Percentiles rank a stretch among this genome's conserved stretches.
phyloP scores from a whole-genome alignment of 1,140 invertebrate species.

The Parasteatoda tepidariorum region DNA sequence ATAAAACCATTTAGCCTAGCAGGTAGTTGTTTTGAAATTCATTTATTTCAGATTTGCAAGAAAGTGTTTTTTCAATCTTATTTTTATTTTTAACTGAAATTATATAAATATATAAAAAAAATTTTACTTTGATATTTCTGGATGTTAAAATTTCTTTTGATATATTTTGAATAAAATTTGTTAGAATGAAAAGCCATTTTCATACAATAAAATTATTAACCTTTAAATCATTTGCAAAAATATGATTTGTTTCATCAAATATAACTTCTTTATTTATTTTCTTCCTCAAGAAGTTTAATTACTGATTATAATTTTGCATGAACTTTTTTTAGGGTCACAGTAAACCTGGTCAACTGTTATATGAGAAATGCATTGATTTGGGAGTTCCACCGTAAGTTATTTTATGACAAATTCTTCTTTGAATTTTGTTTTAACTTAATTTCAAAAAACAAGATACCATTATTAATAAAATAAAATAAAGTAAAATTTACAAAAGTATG shows the following conservation, averaged over 20 bases:
- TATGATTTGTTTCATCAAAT: neutral
- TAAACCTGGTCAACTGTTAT: conserved; percentile 77
- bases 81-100: too few relatives aligned
- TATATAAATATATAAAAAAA: too few relatives aligned
- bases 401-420: neutral
- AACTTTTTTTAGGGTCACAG: conserved; percentile 68
- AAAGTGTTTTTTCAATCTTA: too few relatives aligned
- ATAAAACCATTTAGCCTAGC: too few relatives aligned
- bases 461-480: too few relatives aligned
- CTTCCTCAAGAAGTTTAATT: neutral
- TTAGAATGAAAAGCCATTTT: neutral
- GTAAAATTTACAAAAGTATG: too few relatives aligned
- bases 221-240: neutral
- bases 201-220: neutral
- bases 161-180: neutral
- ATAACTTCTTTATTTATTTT: neutral
- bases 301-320: neutral
- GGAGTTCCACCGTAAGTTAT: conserved; percentile 61
- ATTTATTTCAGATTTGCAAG: too few relatives aligned
- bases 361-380: conserved; percentile 84
- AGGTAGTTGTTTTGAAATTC: too few relatives aligned
- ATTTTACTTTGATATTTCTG: too few relatives aligned
- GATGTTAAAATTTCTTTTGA: neutral
- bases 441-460: too few relatives aligned
- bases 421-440: neutral